Percentiles rank a stretch among this genome's conserved stretches.
Evolutionary conservation across 2,113 vertebrate genomes (phyloP).

Genomic region (Lagopus leucura): DNA sequence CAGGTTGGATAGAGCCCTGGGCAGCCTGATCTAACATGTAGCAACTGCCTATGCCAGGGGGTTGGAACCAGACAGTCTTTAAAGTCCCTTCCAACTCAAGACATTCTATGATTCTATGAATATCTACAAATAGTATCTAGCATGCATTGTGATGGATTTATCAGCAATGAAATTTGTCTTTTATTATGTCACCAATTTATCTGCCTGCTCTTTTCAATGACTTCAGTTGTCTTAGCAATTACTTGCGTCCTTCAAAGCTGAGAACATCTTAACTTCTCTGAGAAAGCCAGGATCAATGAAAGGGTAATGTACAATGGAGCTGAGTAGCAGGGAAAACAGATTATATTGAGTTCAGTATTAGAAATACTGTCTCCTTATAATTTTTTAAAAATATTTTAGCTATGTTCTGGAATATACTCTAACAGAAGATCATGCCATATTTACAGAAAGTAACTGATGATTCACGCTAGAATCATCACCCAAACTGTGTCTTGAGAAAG

Average conservation of each 20-base stretch:
- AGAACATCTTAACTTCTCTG: neutral
- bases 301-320: neutral
- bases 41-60: too few relatives aligned
- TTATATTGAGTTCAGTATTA: neutral
- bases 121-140: neutral
- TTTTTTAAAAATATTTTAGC: neutral
- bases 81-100: too few relatives aligned
- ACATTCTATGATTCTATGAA: neutral
- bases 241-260: neutral
- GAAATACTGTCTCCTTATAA: neutral
- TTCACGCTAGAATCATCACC: neutral
- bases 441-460: neutral
- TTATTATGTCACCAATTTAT: neutral
- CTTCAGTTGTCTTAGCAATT: slow-evolving; percentile 20
- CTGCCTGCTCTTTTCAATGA: neutral
- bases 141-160: neutral
- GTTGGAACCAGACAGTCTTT: too few relatives aligned
- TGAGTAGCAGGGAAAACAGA: neutral
- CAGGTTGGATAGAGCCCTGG: too few relatives aligned
- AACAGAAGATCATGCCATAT: neutral
- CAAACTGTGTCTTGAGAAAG: neutral
- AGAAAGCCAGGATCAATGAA: neutral
- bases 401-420: neutral
- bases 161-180: neutral
- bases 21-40: too few relatives aligned